These are phyloP conservation scores for Dendroctonus valens DNA, from an alignment of 1,140 invertebrate genomes.

Conservation along the genomic window DNA sequence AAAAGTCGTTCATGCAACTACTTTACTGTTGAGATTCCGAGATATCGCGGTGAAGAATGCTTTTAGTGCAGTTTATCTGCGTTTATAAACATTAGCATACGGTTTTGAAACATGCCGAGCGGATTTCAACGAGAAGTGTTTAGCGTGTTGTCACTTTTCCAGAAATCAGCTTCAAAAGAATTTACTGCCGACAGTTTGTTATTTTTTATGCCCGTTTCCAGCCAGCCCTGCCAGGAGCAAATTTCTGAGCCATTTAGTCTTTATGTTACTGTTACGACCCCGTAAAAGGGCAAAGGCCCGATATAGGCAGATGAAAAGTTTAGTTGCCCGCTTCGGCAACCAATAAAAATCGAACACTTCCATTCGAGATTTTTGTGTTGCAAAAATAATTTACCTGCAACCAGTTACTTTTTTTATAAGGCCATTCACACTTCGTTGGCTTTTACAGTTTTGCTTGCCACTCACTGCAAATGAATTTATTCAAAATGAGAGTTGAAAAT, in stretches of 20 bases:
- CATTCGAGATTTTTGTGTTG: conserved; percentile 2
- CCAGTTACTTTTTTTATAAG: not conserved
- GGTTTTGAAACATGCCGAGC: conserved; percentile 16
- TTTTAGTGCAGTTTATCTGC: conserved; percentile 28
- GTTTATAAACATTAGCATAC: conserved; percentile 25
- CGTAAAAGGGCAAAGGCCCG: conserved; percentile 1
- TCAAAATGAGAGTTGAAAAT: too few species aligned
- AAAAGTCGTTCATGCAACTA: conserved; percentile 27
- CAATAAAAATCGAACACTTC: conserved; percentile 3
- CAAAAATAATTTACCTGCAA: conserved; percentile 13
- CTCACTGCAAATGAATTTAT: too few species aligned
- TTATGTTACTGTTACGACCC: conserved; percentile 10
- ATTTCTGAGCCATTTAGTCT: conserved; percentile 14
- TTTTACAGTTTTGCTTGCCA: conserved; percentile 7
- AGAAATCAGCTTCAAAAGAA: too few species aligned
- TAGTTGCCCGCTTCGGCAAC: conserved; percentile 9
- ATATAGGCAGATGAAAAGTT: conserved; percentile 12
- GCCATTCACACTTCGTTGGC: not conserved
- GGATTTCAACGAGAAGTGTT: not conserved
- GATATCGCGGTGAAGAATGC: conserved; percentile 23
- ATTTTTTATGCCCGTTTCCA: too few species aligned
- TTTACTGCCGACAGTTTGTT: too few species aligned
- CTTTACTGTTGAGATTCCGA: conserved; percentile 8
- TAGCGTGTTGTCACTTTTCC: conserved; percentile 10
- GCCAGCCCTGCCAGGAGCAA: not conserved